These are phyloP conservation scores for Agrotis ipsilon DNA, from an alignment of 2,888 invertebrate species.

Conservation along the genomic window DNA sequence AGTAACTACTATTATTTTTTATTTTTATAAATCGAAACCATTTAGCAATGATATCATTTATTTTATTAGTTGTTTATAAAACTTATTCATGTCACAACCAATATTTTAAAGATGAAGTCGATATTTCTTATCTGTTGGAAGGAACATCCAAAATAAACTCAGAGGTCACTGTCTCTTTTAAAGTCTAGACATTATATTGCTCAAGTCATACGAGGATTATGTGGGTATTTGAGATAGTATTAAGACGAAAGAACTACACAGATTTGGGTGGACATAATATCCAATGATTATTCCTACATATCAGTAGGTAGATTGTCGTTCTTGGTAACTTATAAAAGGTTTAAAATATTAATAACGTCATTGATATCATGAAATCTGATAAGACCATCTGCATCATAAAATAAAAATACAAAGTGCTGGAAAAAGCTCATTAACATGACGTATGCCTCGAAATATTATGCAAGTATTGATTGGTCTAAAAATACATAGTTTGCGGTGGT, in stretches of 20 bases:
- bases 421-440: background rate
- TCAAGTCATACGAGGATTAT: no score
- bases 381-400: background rate
- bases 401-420: background rate
- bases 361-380: background rate
- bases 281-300: background rate
- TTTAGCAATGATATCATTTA: background rate
- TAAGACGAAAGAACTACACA: no score
- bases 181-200: no score
- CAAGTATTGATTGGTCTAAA: constrained; percentile 23
- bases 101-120: no score
- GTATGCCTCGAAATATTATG: constrained; percentile 5
- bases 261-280: no score
- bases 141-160: no score
- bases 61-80: no score
- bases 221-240: no score
- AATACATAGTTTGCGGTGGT: constrained; percentile 17
- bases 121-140: no score
- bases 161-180: no score
- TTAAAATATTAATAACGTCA: background rate
- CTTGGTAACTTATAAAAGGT: background rate
- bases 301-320: background rate
- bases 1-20: background rate
- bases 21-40: background rate
- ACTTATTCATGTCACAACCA: no score